These are phyloP conservation scores for Temnothorax unifasciatus DNA, from an alignment of 2,888 invertebrate species.

Conservation along the genomic window DNA sequence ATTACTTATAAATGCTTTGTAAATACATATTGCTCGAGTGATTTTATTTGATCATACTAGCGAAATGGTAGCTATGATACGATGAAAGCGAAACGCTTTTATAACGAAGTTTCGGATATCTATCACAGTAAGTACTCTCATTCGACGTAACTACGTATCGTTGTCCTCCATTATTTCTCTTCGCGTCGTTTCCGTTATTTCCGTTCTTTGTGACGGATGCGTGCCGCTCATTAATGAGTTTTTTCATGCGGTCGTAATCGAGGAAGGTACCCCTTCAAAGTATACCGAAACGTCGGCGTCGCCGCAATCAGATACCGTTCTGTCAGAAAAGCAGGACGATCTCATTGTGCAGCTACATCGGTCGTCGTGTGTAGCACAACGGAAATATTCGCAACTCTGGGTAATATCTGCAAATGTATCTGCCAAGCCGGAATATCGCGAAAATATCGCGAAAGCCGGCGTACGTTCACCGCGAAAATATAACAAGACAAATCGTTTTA, in stretches of 20 bases:
- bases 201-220: constrained; percentile 38
- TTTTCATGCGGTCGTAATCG: constrained; percentile 54
- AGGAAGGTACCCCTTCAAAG: constrained; percentile 32
- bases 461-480: constrained; percentile 37
- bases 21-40: not conserved
- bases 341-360: constrained; percentile 47
- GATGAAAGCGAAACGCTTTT: not conserved
- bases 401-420: constrained; percentile 42
- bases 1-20: not conserved
- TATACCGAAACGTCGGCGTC: constrained; percentile 49
- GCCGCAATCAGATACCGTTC: constrained; percentile 55
- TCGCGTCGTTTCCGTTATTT: constrained; percentile 12
- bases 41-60: not conserved
- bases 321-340: constrained; percentile 38
- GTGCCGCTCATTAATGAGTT: constrained; percentile 35
- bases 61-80: constrained; percentile 11
- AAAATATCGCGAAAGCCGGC: constrained; percentile 40
- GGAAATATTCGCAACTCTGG: constrained; percentile 54
- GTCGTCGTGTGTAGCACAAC: not conserved
- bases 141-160: constrained; percentile 26
- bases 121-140: constrained; percentile 12
- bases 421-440: constrained; percentile 42
- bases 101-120: constrained; percentile 23
- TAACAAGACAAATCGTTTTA: constrained; percentile 56
- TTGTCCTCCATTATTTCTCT: constrained; percentile 28